These are phyloP conservation scores for Halyomorpha halys DNA, from an alignment of 1,140 invertebrate genomes.

Conservation along the genomic window DNA sequence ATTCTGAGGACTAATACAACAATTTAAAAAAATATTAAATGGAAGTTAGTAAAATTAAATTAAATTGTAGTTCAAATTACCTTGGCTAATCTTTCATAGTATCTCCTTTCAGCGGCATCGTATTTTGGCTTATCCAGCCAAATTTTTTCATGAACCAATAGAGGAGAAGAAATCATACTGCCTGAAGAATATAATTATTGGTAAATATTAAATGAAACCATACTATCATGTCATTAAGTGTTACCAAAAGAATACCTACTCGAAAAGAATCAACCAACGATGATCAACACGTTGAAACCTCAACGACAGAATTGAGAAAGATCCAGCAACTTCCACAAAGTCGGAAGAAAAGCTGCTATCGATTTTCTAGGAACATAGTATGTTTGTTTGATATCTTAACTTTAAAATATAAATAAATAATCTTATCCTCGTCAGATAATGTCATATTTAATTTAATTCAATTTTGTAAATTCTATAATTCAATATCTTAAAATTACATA, in stretches of 20 bases:
- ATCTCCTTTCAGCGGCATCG: conserved; percentile 36
- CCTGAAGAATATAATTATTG: not conserved
- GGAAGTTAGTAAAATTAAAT: not conserved
- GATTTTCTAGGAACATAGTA: not conserved
- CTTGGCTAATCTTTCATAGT: conserved; percentile 33
- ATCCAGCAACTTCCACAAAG: not conserved
- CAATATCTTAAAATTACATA: too few species aligned
- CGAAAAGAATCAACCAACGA: too few species aligned
- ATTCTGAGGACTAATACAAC: conserved; percentile 1
- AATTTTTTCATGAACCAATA: conserved; percentile 34
- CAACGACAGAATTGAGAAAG: not conserved
- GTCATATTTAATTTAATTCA: too few species aligned
- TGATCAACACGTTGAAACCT: not conserved
- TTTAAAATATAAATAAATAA: too few species aligned
- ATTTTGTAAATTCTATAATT: too few species aligned
- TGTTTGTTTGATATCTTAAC: conserved; percentile 1
- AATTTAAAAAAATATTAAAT: not conserved
- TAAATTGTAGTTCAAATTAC: conserved; percentile 11
- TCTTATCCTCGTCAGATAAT: too few species aligned
- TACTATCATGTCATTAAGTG: too few species aligned
- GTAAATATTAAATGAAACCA: too few species aligned
- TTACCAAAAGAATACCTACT: too few species aligned
- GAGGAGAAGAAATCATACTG: not conserved
- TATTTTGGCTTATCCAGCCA: conserved; percentile 36
- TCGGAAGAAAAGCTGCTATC: not conserved